Percentiles rank a stretch among this genome's conserved stretches.
These are phyloP conservation scores for Cyphomyrus discorhynchus DNA, from an alignment of 2,113 vertebrate species.

Conservation along the genomic window DNA sequence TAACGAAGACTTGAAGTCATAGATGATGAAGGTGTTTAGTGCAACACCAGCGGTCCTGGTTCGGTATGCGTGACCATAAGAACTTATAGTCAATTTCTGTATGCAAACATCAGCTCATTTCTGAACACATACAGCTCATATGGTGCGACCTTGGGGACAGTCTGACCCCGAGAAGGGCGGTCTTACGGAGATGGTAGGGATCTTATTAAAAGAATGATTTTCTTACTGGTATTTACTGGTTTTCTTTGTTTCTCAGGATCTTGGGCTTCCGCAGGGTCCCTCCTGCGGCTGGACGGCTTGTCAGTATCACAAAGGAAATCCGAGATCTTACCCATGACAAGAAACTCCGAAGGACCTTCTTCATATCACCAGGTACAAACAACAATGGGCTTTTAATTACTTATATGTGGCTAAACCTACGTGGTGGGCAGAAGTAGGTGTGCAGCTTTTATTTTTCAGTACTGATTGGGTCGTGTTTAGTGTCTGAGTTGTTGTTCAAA, in stretches of 20 bases:
- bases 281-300: conserved; percentile 80
- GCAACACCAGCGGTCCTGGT: neutral
- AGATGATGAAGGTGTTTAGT: neutral
- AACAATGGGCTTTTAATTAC: neutral
- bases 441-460: too few relatives aligned
- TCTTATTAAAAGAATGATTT: neutral
- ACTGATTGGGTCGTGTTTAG: too few relatives aligned
- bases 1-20: neutral
- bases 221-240: neutral
- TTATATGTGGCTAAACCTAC: neutral
- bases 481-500: too few relatives aligned
- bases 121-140: neutral
- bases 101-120: neutral
- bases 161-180: neutral
- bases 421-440: too few relatives aligned
- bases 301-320: conserved; percentile 97
- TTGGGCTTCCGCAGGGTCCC: conserved; percentile 92
- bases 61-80: neutral
- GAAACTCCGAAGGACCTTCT: conserved; percentile 95
- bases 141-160: neutral
- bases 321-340: conserved; percentile 90
- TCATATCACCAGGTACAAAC: conserved; percentile 87
- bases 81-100: neutral
- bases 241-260: conserved; percentile 62
- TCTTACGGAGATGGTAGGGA: neutral